phyloP scores from a whole-genome alignment of 2,113 vertebrate species.

The Suncus etruscus region DNA sequence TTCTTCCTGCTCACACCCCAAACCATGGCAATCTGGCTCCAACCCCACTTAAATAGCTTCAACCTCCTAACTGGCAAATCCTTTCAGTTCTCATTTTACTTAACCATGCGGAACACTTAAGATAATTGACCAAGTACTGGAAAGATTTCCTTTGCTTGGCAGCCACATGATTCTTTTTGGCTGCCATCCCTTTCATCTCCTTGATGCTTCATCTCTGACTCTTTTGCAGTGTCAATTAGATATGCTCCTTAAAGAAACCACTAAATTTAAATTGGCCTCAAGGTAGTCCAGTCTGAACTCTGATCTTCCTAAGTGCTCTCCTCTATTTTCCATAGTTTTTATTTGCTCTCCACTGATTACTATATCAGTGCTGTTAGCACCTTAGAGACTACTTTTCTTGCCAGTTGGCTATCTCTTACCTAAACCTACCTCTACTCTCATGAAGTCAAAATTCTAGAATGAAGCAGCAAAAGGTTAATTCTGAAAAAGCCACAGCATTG shows the following conservation, averaged over 20 bases:
- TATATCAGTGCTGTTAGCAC: background rate
- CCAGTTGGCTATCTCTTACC: background rate
- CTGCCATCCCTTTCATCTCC: background rate
- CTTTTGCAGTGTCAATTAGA: background rate
- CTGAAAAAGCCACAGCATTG: no score
- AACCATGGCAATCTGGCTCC: slow-evolving; percentile 11
- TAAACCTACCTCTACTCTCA: background rate
- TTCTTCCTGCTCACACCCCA: background rate
- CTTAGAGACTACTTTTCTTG: background rate
- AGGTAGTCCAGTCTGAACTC: background rate
- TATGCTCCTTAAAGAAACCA: background rate
- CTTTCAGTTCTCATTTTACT: slow-evolving; percentile 58
- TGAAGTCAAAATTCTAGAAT: background rate
- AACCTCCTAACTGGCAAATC: slow-evolving; percentile 52
- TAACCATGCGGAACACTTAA: slow-evolving; percentile 76
- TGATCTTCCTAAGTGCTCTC: background rate
- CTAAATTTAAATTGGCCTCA: background rate
- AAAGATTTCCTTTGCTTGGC: slow-evolving; percentile 47
- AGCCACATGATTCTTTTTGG: background rate
- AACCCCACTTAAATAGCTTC: slow-evolving; percentile 44
- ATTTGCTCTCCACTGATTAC: background rate
- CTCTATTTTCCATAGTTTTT: background rate
- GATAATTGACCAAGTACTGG: slow-evolving; percentile 65
- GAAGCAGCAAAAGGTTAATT: no score
- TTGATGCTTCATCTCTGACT: background rate